Conservation (phyloP, 2,888 invertebrate species). For the Limenitis camilla region DNA sequence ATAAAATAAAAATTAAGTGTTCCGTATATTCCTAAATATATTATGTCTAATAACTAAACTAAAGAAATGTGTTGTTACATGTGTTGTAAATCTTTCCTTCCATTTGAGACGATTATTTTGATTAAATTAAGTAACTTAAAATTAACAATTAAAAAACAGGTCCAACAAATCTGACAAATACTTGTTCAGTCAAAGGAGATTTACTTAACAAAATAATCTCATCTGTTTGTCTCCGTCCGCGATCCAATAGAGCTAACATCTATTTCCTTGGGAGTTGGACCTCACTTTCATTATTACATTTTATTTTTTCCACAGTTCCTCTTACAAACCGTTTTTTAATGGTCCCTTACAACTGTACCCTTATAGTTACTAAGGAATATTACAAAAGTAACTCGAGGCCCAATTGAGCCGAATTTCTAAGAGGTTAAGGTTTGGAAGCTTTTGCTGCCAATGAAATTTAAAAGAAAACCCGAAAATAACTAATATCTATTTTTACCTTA, state of each 20-base stretch:
- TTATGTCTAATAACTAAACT: too few species aligned
- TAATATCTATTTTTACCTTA: too few species aligned
- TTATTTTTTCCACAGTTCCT: slow-evolving; percentile 12
- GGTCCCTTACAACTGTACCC: slow-evolving; percentile 9
- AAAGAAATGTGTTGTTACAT: too few species aligned
- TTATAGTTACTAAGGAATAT: slow-evolving; percentile 14
- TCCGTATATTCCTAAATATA: too few species aligned
- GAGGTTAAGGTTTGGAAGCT: slow-evolving; percentile 20
- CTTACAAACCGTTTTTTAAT: slow-evolving; percentile 10
- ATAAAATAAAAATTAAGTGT: too few species aligned
- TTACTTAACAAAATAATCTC: slow-evolving; percentile 1
- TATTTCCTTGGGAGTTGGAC: slow-evolving; percentile 25
- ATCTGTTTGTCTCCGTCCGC: slow-evolving; percentile 2
- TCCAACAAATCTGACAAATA: not conserved
- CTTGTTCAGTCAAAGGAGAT: not conserved
- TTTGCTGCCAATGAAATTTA: slow-evolving; percentile 19
- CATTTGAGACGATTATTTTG: too few species aligned
- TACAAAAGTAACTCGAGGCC: slow-evolving; percentile 21
- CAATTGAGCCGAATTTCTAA: slow-evolving; percentile 20
- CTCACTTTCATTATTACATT: slow-evolving; percentile 21
- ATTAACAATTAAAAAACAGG: too few species aligned
- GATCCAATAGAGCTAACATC: slow-evolving; percentile 24
- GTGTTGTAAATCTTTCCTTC: too few species aligned
- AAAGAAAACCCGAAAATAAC: slow-evolving; percentile 8
- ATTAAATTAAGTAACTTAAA: too few species aligned